phyloP scores from a whole-genome alignment of 1,140 invertebrate species.

The Drosophila busckii region DNA sequence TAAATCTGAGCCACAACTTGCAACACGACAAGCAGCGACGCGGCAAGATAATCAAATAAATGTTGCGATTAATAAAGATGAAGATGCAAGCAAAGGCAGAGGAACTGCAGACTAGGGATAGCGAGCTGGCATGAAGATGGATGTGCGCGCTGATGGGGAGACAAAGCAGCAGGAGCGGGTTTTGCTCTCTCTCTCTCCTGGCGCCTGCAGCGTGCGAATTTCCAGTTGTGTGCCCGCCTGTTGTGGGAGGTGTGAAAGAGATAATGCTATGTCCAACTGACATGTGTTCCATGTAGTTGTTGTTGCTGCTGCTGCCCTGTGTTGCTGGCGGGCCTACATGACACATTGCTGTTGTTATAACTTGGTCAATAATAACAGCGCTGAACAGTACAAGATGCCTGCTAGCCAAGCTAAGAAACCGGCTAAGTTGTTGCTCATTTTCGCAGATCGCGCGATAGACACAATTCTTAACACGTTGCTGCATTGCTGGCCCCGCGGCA shows the following conservation, averaged over 20 bases:
- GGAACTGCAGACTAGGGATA: conserved; percentile 1
- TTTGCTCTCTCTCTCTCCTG: conserved; percentile 55
- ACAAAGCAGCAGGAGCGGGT: conserved; percentile 22
- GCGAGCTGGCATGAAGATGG: conserved; percentile 15
- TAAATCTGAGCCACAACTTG: conserved; percentile 49
- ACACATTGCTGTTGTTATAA: conserved; percentile 65
- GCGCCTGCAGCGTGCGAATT: conserved; percentile 58
- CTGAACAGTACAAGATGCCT: conserved; percentile 22
- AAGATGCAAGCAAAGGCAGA: conserved; percentile 43
- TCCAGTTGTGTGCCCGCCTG: conserved; percentile 37
- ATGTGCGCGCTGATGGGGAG: conserved; percentile 40
- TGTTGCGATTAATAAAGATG: conserved; percentile 71
- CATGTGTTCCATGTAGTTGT: conserved; percentile 35
- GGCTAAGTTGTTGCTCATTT: conserved; percentile 35
- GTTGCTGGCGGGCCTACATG: conserved; percentile 47
- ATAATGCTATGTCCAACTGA: conserved; percentile 3
- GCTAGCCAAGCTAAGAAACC: conserved; percentile 37
- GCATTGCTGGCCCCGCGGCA: conserved; percentile 26
- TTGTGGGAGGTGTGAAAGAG: conserved; percentile 69
- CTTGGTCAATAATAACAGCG: conserved; percentile 62
- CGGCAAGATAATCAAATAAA: conserved; percentile 67
- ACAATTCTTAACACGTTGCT: conserved; percentile 59
- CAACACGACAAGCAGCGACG: conserved; percentile 5
- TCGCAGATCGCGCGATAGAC: conserved; percentile 45
- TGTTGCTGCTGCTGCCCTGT: conserved; percentile 9